Conservation (phyloP, 2,113 vertebrate species). For the Solenodon paradoxus region DNA sequence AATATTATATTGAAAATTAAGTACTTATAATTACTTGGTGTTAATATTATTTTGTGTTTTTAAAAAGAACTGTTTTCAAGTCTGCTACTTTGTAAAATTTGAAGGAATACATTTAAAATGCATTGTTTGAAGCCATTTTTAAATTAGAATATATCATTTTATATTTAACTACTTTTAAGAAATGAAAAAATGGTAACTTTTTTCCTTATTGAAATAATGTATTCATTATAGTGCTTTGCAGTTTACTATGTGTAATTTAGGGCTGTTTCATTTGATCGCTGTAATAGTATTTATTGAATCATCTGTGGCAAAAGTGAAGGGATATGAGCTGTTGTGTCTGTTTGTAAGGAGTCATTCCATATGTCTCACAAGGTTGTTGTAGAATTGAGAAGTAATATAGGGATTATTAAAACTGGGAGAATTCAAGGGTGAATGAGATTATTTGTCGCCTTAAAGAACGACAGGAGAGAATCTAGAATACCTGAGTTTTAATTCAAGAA, state of each 20-base stretch:
- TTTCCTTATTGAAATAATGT: background rate
- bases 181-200: background rate
- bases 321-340: background rate
- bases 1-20: background rate
- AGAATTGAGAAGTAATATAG: constrained; percentile 3
- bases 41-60: constrained; percentile 24
- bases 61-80: constrained; percentile 27
- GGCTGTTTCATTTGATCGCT: background rate
- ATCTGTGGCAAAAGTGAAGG: background rate
- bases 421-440: background rate
- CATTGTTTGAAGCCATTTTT: background rate
- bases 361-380: background rate
- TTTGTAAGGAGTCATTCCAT: background rate
- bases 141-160: background rate
- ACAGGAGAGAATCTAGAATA: background rate
- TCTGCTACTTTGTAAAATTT: constrained; percentile 21
- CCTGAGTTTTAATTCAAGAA: background rate
- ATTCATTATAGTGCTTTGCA: background rate
- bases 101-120: background rate
- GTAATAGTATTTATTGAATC: background rate
- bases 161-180: constrained; percentile 21
- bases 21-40: background rate
- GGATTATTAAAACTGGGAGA: background rate
- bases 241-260: background rate
- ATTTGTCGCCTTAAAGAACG: background rate